phyloP scores from a whole-genome alignment of 2,113 vertebrate species.

The Sprattus sprattus region DNA sequence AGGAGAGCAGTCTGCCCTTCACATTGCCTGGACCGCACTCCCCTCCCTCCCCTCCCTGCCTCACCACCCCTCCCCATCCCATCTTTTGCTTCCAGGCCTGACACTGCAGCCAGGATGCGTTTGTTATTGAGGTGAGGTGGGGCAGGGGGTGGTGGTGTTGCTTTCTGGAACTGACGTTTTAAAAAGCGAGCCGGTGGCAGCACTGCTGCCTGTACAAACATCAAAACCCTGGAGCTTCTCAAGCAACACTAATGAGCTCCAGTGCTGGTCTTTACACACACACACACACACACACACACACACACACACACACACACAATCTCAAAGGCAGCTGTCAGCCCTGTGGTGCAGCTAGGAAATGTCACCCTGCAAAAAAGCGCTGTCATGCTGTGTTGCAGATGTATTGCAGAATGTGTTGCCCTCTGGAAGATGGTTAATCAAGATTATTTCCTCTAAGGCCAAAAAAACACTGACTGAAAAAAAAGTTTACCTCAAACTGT shows the following conservation, averaged over 20 bases:
- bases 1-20: slow-evolving; percentile 35
- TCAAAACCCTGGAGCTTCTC: background rate
- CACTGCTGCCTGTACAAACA: background rate
- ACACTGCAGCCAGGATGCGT: slow-evolving; percentile 3
- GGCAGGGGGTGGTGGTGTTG: background rate
- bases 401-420: background rate
- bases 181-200: slow-evolving; percentile 2
- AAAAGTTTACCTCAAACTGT: background rate
- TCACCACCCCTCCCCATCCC: background rate
- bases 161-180: background rate
- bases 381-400: slow-evolving; percentile 7
- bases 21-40: slow-evolving; percentile 16
- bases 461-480: background rate
- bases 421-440: background rate
- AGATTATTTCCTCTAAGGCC: background rate
- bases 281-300: background rate
- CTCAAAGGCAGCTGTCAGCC: background rate
- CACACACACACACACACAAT: background rate
- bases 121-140: background rate
- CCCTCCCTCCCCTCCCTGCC: background rate
- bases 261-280: background rate
- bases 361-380: background rate
- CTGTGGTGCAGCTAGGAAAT: background rate
- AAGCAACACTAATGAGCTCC: background rate
- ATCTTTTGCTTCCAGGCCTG: slow-evolving; percentile 17